Conservation (phyloP, 1,140 invertebrate genomes). For the Drosophila mayri region DNA sequence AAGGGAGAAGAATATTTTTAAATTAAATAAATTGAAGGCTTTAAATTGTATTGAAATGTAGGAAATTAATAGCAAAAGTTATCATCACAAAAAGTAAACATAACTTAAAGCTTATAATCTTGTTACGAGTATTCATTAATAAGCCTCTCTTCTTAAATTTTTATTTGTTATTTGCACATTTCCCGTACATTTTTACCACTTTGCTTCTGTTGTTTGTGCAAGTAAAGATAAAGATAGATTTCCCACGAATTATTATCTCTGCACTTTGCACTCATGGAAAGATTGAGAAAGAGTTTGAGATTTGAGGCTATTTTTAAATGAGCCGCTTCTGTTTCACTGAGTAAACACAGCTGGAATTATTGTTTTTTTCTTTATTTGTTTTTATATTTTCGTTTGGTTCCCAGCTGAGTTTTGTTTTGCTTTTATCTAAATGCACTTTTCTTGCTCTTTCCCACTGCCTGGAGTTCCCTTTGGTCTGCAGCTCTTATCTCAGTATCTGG, state of each 20-base stretch:
- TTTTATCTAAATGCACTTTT: slow-evolving; percentile 68
- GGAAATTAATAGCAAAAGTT: not conserved
- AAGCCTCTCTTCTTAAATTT: not conserved
- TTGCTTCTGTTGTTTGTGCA: slow-evolving; percentile 50
- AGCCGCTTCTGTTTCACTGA: slow-evolving; percentile 35
- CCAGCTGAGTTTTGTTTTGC: slow-evolving; percentile 58
- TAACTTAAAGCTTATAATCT: not conserved
- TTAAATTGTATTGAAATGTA: not conserved
- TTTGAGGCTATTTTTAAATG: slow-evolving; percentile 55
- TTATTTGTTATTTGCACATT: slow-evolving; percentile 12
- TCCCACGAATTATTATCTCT: slow-evolving; percentile 65
- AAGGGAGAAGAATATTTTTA: not conserved
- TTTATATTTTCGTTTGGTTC: slow-evolving; percentile 15
- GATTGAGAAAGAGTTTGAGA: not conserved
- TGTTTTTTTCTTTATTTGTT: not conserved
- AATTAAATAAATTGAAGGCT: not conserved
- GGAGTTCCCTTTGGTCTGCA: not conserved
- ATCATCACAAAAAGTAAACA: not conserved
- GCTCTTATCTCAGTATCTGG: slow-evolving; percentile 41
- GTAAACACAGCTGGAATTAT: slow-evolving; percentile 63
- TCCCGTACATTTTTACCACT: slow-evolving; percentile 15
- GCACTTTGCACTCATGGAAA: slow-evolving; percentile 33
- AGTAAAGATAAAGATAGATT: slow-evolving; percentile 68
- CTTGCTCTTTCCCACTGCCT: not conserved
- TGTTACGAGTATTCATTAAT: slow-evolving; percentile 1